Percentiles rank a stretch among this genome's conserved stretches.
phyloP scores from a whole-genome alignment of 2,113 vertebrate genomes.

The Saguinus imperator region DNA sequence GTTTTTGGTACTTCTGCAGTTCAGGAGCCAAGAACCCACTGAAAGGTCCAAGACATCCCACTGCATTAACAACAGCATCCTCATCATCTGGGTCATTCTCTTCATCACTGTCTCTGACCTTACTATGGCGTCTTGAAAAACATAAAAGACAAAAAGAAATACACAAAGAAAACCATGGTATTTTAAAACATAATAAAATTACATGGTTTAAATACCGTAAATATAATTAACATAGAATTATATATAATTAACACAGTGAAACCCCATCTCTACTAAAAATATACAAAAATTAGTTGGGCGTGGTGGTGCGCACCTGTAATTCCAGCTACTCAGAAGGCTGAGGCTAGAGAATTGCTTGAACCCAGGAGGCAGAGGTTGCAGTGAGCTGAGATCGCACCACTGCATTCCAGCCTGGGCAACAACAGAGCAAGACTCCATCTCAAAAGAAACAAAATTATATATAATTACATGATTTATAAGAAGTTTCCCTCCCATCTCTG shows the following conservation, averaged over 20 bases:
- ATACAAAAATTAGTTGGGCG: too few species aligned
- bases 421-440: too few species aligned
- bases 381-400: too few species aligned
- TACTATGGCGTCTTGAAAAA: constrained; percentile 85
- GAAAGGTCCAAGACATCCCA: constrained; percentile 96
- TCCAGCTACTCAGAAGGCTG: too few species aligned
- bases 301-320: too few species aligned
- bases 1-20: constrained; percentile 94
- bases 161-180: neutral
- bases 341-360: too few species aligned
- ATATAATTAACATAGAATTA: neutral
- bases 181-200: neutral
- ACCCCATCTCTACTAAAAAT: too few species aligned
- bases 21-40: constrained; percentile 95
- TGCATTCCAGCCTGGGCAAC: too few species aligned
- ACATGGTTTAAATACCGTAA: neutral
- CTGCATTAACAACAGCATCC: constrained; percentile 89
- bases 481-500: neutral
- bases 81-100: constrained; percentile 95
- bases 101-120: constrained; percentile 94
- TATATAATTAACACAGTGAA: too few species aligned
- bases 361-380: too few species aligned
- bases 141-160: constrained; percentile 25
- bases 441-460: neutral
- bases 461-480: neutral